phyloP scores from a whole-genome alignment of 2,888 invertebrate species.

The Drepana falcataria region DNA sequence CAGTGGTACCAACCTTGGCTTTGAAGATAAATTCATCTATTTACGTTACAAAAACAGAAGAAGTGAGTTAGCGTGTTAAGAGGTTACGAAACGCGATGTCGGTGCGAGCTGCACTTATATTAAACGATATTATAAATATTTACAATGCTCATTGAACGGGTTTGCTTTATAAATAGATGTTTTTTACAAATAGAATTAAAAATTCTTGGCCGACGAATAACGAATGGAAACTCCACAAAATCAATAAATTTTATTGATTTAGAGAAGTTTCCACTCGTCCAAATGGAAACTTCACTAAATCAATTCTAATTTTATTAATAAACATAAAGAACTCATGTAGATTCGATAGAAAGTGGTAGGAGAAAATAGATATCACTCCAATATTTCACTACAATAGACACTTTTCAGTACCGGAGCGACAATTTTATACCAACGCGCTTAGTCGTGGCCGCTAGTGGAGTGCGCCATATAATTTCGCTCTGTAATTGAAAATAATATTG shows the following conservation, averaged over 20 bases:
- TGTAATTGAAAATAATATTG: background rate
- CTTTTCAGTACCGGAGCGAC: background rate
- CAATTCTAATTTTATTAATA: too few species aligned
- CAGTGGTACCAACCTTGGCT: constrained; percentile 32
- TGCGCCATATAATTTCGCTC: background rate
- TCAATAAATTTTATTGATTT: too few species aligned
- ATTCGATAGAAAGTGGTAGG: background rate
- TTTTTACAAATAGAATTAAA: too few species aligned
- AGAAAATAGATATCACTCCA: background rate
- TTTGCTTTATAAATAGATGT: too few species aligned
- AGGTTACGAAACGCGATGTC: constrained; percentile 7
- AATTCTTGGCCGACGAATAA: too few species aligned
- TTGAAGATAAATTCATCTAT: constrained; percentile 23
- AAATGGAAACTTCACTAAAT: too few species aligned
- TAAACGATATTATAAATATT: background rate
- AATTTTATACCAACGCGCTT: background rate
- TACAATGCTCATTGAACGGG: background rate
- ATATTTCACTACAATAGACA: background rate
- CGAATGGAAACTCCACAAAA: too few species aligned
- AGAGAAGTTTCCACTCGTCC: too few species aligned
- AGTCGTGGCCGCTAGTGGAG: background rate
- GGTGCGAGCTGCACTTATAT: background rate
- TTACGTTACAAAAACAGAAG: constrained; percentile 19
- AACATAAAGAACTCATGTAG: too few species aligned
- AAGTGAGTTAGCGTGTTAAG: constrained; percentile 15